Base-by-base conservation (phyloP, 2,797 vertebrate genomes). In the Harpagifer antarcticus region DNA sequence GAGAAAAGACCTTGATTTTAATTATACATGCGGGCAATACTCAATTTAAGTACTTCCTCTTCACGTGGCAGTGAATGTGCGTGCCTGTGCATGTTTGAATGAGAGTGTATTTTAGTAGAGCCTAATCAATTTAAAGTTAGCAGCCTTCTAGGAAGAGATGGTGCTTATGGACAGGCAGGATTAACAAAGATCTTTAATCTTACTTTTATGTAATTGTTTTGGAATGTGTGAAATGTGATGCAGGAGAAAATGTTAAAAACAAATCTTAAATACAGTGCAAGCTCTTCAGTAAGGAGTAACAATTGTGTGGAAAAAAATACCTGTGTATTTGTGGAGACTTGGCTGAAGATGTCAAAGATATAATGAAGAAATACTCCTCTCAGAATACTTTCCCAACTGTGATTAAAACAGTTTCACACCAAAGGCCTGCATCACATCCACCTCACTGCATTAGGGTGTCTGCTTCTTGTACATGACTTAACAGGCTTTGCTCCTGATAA, bases 21-120 rank as follows among this genome's bases (percentile, higher is more conserved):
- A 92, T 90, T 87, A 81, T 75, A 86, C 78, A 79, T 71, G 58
- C 64, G 11, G 44, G 59, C 52, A 74, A 78, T 77, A 49, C 66
- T 59, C 59, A 79, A 48, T 61, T 80, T 19, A 73, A 69, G 17
- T 65, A 58, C 67, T 81, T 59, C 70, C 72, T 64, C 20, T 72
- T 79, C 68, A 61, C 54, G 42, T 31, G 42, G 31, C 40, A 63
- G 23, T 4, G 5, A 20, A n/a, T 17, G 23, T 52, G 40, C 50
- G 49, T 52, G 52, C 6, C 33, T 23, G 65, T 43, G 19, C 19
- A 31, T 52, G 42, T 40, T 23, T 13, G 37, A 7, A 23, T 47
- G 59, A 14, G 47, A 5, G 49, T n/a, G 49, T 16, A 13, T 15
- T 72, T 1, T 3, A 37, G 9, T 53, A 10, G 17, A 65, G 42